Evolutionary conservation across 1,140 invertebrate species (phyloP), one percentile per base, ranked within the genome.

Genomic region (Pararge aegeria): DNA sequence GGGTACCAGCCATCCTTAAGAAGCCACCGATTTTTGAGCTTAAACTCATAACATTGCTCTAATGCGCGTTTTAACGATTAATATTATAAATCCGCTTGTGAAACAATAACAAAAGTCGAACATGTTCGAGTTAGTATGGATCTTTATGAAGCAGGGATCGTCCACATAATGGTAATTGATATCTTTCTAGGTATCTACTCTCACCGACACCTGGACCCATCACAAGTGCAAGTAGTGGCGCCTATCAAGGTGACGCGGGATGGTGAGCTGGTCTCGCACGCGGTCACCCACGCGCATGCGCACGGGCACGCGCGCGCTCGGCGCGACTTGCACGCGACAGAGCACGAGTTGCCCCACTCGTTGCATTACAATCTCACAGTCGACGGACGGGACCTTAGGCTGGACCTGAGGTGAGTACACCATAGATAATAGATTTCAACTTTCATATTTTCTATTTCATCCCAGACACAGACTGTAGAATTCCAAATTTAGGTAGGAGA

Each of bases 331-430:
- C 72, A 70, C 58, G 56, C 57, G 13, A 64, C 50, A 5, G 86
- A 87, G 27, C 83, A 86, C 38, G 44, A 57, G 6, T 58, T 75
- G 50, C 78, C 80, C 2, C 83, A 86, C 37, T 44, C 59, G 6
- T 55, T 89, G 49, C 81, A 86, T 59, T 89, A 89, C 66, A 89
- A 89, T 56, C 68, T 89, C 19, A 89, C 83, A 4, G 72, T 89
- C 13, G 83, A 78, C 52, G 83, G 86, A 20, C 60, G 74, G 44
- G 67, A 82, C 12, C 70, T 86, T 24, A 81, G 86, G 68, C 75
- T 89, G 64, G 86, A 89, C 66, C 73, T 89, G 27, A 75, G 83
- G 83, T 87, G 61, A 73, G 73, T 59, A 42, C 2, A 6, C 10
- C 3, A 7, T 27, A 1, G 5, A 12, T 34, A 34, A 10, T 3